Conservation (phyloP, 2,797 vertebrate genomes). For the Champsocephalus gunnari region DNA sequence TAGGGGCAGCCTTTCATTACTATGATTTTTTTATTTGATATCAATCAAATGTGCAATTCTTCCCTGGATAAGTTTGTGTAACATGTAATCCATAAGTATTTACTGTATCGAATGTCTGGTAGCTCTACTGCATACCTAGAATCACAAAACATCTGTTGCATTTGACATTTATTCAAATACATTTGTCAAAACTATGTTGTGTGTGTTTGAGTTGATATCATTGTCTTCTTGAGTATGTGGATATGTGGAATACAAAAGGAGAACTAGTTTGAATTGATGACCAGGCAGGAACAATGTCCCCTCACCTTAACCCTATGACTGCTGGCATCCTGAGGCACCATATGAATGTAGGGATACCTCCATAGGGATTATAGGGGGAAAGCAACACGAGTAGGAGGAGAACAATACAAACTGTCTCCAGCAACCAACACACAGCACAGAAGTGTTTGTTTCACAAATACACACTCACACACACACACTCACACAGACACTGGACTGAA, state of each 20-base stretch:
- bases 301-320: not conserved
- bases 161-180: too few relatives aligned
- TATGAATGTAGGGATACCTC: conserved; percentile 8
- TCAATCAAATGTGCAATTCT: not conserved
- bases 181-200: too few relatives aligned
- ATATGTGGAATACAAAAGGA: not conserved
- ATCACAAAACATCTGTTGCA: not conserved
- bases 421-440: conserved; percentile 29
- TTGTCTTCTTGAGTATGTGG: not conserved
- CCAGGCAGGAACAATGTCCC: not conserved
- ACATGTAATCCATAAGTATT: not conserved
- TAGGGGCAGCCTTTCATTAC: not conserved
- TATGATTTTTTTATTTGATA: not conserved
- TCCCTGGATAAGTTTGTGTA: not conserved
- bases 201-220: not conserved
- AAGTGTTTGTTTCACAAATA: conserved; percentile 33
- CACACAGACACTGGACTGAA: conserved; percentile 47
- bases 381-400: conserved; percentile 8
- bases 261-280: not conserved
- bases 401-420: conserved; percentile 33
- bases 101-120: not conserved
- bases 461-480: conserved; percentile 18
- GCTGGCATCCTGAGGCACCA: not conserved
- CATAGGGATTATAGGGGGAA: conserved; percentile 4
- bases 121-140: not conserved